A percentile compares a stretch with the other conserved stretches of the same genome.
Evolutionary conservation across 2,888 invertebrate genomes (phyloP).

Genomic region (Eristalis pertinax): DNA sequence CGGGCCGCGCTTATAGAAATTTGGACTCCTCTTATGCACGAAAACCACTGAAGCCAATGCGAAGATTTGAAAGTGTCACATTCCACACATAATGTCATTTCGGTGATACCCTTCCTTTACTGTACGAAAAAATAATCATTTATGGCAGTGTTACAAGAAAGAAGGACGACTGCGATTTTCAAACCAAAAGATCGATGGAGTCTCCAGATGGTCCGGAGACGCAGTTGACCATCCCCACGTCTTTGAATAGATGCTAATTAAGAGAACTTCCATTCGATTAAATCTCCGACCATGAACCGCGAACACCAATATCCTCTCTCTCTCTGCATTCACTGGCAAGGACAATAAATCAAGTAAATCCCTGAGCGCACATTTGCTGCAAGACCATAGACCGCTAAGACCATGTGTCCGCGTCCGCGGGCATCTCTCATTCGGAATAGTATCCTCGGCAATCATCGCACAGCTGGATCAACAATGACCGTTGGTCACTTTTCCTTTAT

Average conservation of each 20-base stretch:
- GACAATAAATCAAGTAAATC: background rate
- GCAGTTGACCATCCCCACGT: background rate
- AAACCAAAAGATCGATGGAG: too few relatives aligned
- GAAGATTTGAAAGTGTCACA: too few relatives aligned
- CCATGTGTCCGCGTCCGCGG: background rate
- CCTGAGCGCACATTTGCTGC: conserved; percentile 1
- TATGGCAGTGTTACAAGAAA: too few relatives aligned
- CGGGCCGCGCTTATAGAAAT: too few relatives aligned
- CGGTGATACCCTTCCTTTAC: too few relatives aligned
- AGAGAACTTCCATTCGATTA: background rate
- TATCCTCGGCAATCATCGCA: conserved; percentile 36
- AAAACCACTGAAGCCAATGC: too few relatives aligned
- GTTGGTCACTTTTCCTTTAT: conserved; percentile 56
- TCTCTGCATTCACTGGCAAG: background rate
- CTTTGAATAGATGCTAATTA: background rate
- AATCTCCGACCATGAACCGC: background rate
- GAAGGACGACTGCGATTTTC: too few relatives aligned
- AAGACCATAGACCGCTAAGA: background rate
- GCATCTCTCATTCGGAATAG: conserved; percentile 35
- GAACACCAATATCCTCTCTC: background rate
- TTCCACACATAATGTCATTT: too few relatives aligned
- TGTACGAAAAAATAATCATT: too few relatives aligned
- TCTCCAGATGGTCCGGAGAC: too few relatives aligned
- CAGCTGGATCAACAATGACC: conserved; percentile 67
- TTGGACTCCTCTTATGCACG: too few relatives aligned